These are phyloP conservation scores for Ennomos fuscantarius DNA, from an alignment of 2,888 invertebrate genomes.

Conservation along the genomic window DNA sequence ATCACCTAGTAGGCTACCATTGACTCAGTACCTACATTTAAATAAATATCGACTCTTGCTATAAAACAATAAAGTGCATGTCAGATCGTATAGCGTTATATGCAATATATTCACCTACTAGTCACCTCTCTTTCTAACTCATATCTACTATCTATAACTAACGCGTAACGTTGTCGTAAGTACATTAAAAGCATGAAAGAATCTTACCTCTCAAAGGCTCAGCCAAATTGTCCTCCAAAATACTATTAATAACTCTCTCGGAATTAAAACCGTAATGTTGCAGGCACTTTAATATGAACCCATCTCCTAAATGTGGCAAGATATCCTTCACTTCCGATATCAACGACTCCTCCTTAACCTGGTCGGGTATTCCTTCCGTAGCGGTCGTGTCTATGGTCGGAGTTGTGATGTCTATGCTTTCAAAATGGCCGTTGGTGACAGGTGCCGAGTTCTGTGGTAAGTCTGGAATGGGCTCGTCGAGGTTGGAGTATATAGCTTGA, in stretches of 20 bases:
- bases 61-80: no score
- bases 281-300: constrained; percentile 89
- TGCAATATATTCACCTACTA: no score
- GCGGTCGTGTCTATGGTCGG: constrained; percentile 45
- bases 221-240: constrained; percentile 89
- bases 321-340: constrained; percentile 90
- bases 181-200: not conserved
- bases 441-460: constrained; percentile 32
- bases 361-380: constrained; percentile 72
- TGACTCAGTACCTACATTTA: no score
- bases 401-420: constrained; percentile 45
- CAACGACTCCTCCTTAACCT: constrained; percentile 76
- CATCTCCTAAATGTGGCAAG: constrained; percentile 93
- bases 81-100: no score
- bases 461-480: constrained; percentile 70
- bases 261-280: constrained; percentile 90
- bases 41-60: no score
- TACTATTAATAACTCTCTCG: constrained; percentile 92
- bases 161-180: no score
- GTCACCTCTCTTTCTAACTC: no score
- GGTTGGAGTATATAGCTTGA: constrained; percentile 78
- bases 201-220: constrained; percentile 64
- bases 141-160: not conserved
- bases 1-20: no score
- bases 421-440: constrained; percentile 59